Evolutionary conservation across 2,797 vertebrate genomes (phyloP), one percentile per base, ranked within the genome.

Genomic region (Allobates femoralis): DNA sequence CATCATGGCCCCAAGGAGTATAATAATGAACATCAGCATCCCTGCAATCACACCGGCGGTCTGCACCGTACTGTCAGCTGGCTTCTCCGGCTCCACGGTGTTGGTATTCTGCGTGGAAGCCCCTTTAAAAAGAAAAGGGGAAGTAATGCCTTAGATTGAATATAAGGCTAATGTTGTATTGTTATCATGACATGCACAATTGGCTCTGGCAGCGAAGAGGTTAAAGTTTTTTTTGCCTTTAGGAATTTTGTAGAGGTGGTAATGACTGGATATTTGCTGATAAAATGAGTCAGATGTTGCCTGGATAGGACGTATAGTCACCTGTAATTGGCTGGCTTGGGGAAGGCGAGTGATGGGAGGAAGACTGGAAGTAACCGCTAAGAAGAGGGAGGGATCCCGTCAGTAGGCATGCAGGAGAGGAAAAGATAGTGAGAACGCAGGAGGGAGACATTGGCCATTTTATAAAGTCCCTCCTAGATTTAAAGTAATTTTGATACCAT

Each of bases 21-120:
- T 98, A 90, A 99, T 98, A 90, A 99, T 94, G 92, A 99, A 99
- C 98, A 99, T 98, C 82, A 99, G 95, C 85, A 99, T 97, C 16
- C 98, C 98, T 0, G 97, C 97, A n/a, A 99, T 96, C 78, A 99
- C 97, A 0, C 98, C 98, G 0, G 98, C 98, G 96, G 99, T 98
- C 92, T 99, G 99, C 91, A 99, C 97, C 0, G 97, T 99, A 91
- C 94, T 96, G 93, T 99, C 98, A 79, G 97, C 97, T 92, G 98
- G 98, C 90, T 99, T 98, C 94, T 99, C 98, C 0, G 98, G 98
- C 88, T 99, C 98, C 93, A 98, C 96, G 0, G 97, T 96, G 26
- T 98, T 98, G 12, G 97, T 97, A 90, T 99, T 98, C 93, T 99
- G 98, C 0, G 97, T 98, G 87, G 98, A 99, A 1, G 98, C 97